Percentiles rank a stretch among this genome's conserved stretches.
Conservation (phyloP, 1,140 invertebrate species). For the Penaeus vannamei region DNA sequence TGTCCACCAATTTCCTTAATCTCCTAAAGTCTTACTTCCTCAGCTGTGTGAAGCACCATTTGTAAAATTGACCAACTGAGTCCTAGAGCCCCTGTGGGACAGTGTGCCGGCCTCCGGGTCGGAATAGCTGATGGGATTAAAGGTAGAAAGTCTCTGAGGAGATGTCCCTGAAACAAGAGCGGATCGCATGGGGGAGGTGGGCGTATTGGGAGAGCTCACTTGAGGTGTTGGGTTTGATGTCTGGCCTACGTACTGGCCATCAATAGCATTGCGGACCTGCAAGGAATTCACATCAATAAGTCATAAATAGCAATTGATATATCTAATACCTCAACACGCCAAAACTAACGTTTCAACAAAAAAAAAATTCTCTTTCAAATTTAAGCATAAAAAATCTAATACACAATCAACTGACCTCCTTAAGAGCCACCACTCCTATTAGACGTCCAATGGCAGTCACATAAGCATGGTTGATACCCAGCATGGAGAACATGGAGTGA, state of each 20-base stretch:
- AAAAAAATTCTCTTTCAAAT: background rate
- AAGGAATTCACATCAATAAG: background rate
- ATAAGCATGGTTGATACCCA: constrained; percentile 97
- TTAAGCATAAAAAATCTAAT: background rate
- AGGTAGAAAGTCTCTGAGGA: constrained; percentile 46
- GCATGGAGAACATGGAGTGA: constrained; percentile 96
- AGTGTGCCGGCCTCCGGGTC: constrained; percentile 60
- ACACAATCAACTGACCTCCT: constrained; percentile 76
- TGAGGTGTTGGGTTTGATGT: constrained; percentile 46
- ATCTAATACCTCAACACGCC: background rate
- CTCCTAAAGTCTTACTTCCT: constrained; percentile 31
- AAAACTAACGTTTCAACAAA: background rate
- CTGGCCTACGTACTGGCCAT: constrained; percentile 63
- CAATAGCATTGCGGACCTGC: constrained; percentile 60
- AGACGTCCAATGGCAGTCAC: constrained; percentile 96
- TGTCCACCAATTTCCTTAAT: constrained; percentile 31
- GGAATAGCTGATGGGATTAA: constrained; percentile 29
- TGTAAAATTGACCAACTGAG: constrained; percentile 51
- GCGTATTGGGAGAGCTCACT: constrained; percentile 48
- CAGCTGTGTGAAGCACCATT: constrained; percentile 53
- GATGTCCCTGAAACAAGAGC: constrained; percentile 36
- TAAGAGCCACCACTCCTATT: constrained; percentile 95
- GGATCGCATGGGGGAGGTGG: constrained; percentile 42
- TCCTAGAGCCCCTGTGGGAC: constrained; percentile 54
- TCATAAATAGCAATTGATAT: background rate